A percentile compares a stretch with the other conserved stretches of the same genome.
Evolutionary conservation across 2,113 vertebrate genomes (phyloP).

Genomic region (Pseudonaja textilis): DNA sequence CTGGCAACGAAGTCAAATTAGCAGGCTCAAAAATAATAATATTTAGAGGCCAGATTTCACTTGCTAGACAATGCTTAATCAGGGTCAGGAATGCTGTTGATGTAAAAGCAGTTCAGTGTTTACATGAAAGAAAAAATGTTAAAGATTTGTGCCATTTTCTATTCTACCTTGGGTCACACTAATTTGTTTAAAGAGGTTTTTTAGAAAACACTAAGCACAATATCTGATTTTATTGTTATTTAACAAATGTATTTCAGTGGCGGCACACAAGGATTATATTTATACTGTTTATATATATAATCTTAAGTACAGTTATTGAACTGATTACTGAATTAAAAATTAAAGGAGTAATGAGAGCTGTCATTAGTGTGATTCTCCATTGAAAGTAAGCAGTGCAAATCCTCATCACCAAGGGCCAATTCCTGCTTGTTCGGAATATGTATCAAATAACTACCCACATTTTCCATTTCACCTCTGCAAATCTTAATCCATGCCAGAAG

Average conservation of each 20-base stretch:
- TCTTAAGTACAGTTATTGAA: slow-evolving; percentile 58
- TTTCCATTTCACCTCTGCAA: slow-evolving; percentile 45
- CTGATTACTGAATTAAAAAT: slow-evolving; percentile 51
- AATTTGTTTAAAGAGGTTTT: slow-evolving; percentile 41
- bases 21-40: not conserved
- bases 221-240: slow-evolving; percentile 45
- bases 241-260: slow-evolving; percentile 32
- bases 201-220: slow-evolving; percentile 52
- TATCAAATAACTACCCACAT: slow-evolving; percentile 41
- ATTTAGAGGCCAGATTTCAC: not conserved
- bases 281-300: slow-evolving; percentile 31
- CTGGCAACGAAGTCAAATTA: slow-evolving; percentile 14
- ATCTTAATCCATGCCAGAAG: slow-evolving; percentile 38
- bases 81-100: slow-evolving; percentile 35
- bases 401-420: slow-evolving; percentile 17
- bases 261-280: slow-evolving; percentile 52
- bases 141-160: slow-evolving; percentile 54
- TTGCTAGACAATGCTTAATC: not conserved
- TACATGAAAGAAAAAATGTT: slow-evolving; percentile 35
- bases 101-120: slow-evolving; percentile 23
- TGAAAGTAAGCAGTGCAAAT: slow-evolving; percentile 43
- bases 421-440: slow-evolving; percentile 35
- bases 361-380: slow-evolving; percentile 35
- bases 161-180: slow-evolving; percentile 39
- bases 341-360: slow-evolving; percentile 46